These are phyloP conservation scores for Andinoacara biseriatus DNA, from an alignment of 2,113 vertebrate genomes.

Conservation along the genomic window DNA sequence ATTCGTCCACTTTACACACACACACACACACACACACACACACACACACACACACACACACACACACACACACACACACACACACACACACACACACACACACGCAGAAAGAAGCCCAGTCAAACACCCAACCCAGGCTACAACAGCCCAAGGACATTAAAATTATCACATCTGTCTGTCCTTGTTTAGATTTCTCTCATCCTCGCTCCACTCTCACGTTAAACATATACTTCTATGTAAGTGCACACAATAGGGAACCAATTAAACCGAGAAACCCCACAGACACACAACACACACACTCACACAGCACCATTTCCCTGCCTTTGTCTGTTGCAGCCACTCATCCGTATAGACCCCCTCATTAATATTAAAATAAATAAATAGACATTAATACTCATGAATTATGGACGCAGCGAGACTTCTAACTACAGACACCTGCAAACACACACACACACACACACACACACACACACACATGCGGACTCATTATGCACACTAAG, in stretches of 20 bases:
- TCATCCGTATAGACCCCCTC: conserved; percentile 42
- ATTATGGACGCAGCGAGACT: conserved; percentile 59
- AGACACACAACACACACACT: conserved; percentile 16
- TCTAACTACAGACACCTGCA: conserved; percentile 21
- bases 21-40: not conserved
- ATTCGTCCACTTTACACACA: conserved; percentile 33
- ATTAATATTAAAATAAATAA: conserved; percentile 76
- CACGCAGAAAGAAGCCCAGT: not conserved
- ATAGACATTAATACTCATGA: conserved; percentile 69
- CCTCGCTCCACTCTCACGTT: conserved; percentile 18
- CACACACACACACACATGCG: not conserved
- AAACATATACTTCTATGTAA: conserved; percentile 37
- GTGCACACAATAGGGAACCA: conserved; percentile 52
- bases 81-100: not conserved
- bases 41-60: no score
- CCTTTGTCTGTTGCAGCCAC: conserved; percentile 46
- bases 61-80: not conserved
- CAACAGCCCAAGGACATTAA: conserved; percentile 41
- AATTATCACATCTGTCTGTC: conserved; percentile 54
- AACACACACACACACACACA: conserved; percentile 2
- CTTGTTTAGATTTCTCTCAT: conserved; percentile 29
- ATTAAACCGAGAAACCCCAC: conserved; percentile 37
- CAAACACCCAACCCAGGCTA: conserved; percentile 32
- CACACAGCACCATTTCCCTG: not conserved
- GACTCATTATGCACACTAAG: conserved; percentile 32